Percentiles rank a stretch among this genome's conserved stretches.
phyloP scores from a whole-genome alignment of 2,113 vertebrate species.

The Xerus inauris region DNA sequence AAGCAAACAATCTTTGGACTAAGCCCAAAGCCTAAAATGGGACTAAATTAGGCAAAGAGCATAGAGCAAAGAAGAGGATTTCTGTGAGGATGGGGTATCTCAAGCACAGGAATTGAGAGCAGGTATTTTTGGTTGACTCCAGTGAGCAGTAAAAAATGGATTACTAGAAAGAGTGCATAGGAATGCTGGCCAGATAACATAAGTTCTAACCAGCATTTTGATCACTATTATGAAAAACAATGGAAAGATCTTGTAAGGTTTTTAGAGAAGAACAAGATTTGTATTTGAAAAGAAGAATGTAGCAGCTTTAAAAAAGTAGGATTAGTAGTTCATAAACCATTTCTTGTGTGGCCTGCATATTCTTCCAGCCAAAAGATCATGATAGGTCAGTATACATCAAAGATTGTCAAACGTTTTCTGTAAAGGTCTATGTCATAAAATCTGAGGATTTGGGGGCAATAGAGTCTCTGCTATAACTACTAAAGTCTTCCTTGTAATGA shows the following conservation, averaged over 20 bases:
- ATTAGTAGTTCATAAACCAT: not conserved
- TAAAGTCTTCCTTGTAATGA: not conserved
- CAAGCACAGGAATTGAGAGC: not conserved
- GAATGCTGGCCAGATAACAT: not conserved
- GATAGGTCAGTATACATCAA: not conserved
- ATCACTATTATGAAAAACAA: not conserved
- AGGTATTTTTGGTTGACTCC: not conserved
- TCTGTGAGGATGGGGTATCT: not conserved
- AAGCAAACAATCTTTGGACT: not conserved
- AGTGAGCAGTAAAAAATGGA: not conserved
- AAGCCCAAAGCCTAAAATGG: not conserved
- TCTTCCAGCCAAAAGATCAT: not conserved
- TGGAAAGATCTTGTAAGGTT: not conserved
- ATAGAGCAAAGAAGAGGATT: not conserved
- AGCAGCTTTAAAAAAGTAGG: not conserved
- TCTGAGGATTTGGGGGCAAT: not conserved
- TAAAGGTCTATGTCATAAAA: not conserved
- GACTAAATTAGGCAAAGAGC: not conserved
- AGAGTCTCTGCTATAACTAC: not conserved
- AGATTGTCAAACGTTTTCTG: not conserved
- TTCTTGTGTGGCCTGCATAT: not conserved
- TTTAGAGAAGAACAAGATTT: not conserved
- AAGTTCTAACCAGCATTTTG: not conserved
- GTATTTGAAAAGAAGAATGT: slow-evolving; percentile 38
- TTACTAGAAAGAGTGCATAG: not conserved